Percentiles rank a stretch among this genome's conserved stretches.
These are phyloP conservation scores for Anaspis maculata DNA, from an alignment of 2,888 invertebrate species.

Conservation along the genomic window DNA sequence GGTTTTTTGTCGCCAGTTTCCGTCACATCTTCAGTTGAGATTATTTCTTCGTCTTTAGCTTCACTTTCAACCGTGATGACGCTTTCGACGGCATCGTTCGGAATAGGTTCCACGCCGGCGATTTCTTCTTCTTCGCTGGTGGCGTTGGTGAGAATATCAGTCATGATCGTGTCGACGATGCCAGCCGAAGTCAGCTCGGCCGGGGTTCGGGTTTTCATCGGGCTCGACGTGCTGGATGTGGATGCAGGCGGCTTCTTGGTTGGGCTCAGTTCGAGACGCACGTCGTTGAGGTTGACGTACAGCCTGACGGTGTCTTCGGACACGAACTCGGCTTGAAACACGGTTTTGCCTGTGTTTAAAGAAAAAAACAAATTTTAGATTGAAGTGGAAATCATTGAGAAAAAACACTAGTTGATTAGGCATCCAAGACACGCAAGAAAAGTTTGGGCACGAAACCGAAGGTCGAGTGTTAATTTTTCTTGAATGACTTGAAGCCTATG, in stretches of 20 bases:
- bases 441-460: too few relatives aligned
- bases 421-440: background rate
- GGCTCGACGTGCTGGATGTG: conserved; percentile 5
- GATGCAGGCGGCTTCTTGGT: conserved; percentile 7
- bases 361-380: too few relatives aligned
- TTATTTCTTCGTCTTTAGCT: too few relatives aligned
- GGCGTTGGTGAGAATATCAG: background rate
- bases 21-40: too few relatives aligned
- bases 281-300: conserved; percentile 29
- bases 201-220: conserved; percentile 4
- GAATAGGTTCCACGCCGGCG: too few relatives aligned
- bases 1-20: too few relatives aligned
- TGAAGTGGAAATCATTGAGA: background rate
- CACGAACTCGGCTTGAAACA: conserved; percentile 32
- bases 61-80: too few relatives aligned
- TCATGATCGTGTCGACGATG: background rate
- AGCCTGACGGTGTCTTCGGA: conserved; percentile 26
- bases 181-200: background rate
- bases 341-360: conserved; percentile 22
- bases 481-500: too few relatives aligned
- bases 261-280: conserved; percentile 26
- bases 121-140: too few relatives aligned
- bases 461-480: too few relatives aligned
- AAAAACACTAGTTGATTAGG: background rate
- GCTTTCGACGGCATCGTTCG: too few relatives aligned